phyloP scores from a whole-genome alignment of 2,888 invertebrate species.

The Cryptocephalus moraei region DNA sequence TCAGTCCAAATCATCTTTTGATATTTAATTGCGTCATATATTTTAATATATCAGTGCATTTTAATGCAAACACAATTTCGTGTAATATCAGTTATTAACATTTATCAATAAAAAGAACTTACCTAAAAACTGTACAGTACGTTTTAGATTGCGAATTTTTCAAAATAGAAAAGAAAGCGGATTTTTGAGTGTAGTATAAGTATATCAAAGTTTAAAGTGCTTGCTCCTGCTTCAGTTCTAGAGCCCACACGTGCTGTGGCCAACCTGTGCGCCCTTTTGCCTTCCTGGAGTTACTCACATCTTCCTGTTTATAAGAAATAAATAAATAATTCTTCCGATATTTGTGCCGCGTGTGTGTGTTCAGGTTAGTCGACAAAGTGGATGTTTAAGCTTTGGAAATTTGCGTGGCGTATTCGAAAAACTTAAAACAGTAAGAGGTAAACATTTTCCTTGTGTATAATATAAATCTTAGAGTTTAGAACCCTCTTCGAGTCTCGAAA shows the following conservation, averaged over 20 bases:
- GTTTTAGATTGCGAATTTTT: neutral
- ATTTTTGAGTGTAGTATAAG: neutral
- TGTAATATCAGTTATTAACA: too few species aligned
- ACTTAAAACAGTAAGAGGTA: too few species aligned
- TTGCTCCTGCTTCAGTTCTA: conserved; percentile 68
- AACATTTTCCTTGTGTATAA: too few species aligned
- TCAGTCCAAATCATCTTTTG: too few species aligned
- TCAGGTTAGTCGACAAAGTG: too few species aligned
- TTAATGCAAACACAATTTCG: too few species aligned
- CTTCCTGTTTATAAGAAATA: conserved; percentile 33
- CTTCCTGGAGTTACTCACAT: conserved; percentile 35
- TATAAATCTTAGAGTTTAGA: too few species aligned
- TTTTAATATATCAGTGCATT: neutral
- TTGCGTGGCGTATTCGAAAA: too few species aligned
- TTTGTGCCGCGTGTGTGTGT: neutral
- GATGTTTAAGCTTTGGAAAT: too few species aligned
- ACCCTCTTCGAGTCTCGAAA: too few species aligned
- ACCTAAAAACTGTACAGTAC: neutral
- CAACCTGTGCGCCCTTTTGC: conserved; percentile 88
- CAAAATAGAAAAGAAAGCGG: neutral
- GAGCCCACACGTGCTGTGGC: conserved; percentile 95
- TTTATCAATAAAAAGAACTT: neutral
- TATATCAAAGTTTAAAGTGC: conserved; percentile 22
- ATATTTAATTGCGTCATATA: neutral
- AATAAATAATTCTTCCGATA: conserved; percentile 17